Evolutionary conservation across 1,140 invertebrate species (phyloP).

Genomic region (Drosophila bocqueti): DNA sequence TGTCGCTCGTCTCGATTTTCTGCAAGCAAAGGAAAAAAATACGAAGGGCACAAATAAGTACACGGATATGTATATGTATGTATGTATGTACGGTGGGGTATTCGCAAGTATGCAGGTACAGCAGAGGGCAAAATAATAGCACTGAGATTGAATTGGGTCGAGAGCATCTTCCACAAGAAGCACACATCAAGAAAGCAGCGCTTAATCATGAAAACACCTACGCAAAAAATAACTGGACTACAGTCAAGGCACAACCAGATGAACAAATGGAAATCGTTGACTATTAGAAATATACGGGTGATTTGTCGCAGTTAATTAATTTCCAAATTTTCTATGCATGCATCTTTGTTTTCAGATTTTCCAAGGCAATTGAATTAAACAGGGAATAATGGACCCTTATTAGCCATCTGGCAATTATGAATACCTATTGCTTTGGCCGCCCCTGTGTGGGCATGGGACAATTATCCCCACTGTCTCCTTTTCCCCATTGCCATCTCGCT

Average conservation of each 20-base stretch:
- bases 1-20: slow-evolving; percentile 73
- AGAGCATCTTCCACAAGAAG: slow-evolving; percentile 1
- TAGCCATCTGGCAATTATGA: neutral
- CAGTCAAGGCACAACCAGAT: neutral
- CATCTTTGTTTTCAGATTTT: neutral
- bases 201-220: neutral
- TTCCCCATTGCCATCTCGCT: slow-evolving; percentile 1
- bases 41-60: slow-evolving; percentile 67
- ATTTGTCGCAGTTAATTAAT: neutral
- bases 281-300: neutral
- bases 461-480: slow-evolving; percentile 12
- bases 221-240: slow-evolving; percentile 8
- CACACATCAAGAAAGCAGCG: neutral
- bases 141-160: slow-evolving; percentile 1
- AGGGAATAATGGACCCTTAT: neutral
- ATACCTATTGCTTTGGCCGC: slow-evolving; percentile 1
- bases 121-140: neutral
- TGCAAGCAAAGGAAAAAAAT: slow-evolving; percentile 55
- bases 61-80: slow-evolving; percentile 24
- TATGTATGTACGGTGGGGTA: slow-evolving; percentile 2
- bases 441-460: neutral
- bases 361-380: slow-evolving; percentile 6
- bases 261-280: neutral
- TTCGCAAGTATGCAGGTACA: slow-evolving; percentile 18
- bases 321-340: neutral